phyloP scores from a whole-genome alignment of 2,797 vertebrate species.

The Kryptolebias ocellatus region DNA sequence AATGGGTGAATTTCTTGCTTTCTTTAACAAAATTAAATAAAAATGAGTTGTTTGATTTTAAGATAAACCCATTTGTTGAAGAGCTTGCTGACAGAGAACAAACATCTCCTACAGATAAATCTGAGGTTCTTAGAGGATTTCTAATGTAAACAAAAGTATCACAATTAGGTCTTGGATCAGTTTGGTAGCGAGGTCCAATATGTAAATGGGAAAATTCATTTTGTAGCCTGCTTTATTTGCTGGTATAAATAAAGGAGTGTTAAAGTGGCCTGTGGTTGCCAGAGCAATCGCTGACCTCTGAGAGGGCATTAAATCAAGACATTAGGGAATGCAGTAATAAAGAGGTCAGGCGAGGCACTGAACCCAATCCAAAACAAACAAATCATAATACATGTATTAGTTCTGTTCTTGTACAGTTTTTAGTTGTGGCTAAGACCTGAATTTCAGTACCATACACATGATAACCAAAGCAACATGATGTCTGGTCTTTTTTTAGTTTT shows the following conservation, averaged over 20 bases:
- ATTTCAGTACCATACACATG: too few relatives aligned
- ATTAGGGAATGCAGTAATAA: constrained; percentile 77
- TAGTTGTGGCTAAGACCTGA: background rate
- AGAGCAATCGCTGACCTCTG: constrained; percentile 79
- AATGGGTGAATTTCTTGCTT: too few relatives aligned
- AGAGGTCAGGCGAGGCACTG: constrained; percentile 67
- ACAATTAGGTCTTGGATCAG: constrained; percentile 53
- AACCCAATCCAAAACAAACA: constrained; percentile 71
- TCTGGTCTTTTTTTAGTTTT: background rate
- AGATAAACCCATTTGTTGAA: background rate
- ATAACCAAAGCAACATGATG: background rate
- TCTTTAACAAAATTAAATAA: too few relatives aligned
- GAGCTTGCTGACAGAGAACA: constrained; percentile 22
- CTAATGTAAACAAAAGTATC: constrained; percentile 49
- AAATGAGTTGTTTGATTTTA: too few relatives aligned
- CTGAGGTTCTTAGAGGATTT: constrained; percentile 25
- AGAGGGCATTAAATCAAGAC: constrained; percentile 80
- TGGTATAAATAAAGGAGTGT: constrained; percentile 76
- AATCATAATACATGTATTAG: constrained; percentile 11
- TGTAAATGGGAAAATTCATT: constrained; percentile 68
- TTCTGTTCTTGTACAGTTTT: too few relatives aligned
- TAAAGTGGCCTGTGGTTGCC: constrained; percentile 75
- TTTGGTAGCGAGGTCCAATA: constrained; percentile 58
- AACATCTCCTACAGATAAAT: constrained; percentile 42
- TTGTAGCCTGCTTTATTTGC: constrained; percentile 75